Base-by-base conservation (phyloP, 2,888 invertebrate genomes). In the Callosobruchus maculatus region DNA sequence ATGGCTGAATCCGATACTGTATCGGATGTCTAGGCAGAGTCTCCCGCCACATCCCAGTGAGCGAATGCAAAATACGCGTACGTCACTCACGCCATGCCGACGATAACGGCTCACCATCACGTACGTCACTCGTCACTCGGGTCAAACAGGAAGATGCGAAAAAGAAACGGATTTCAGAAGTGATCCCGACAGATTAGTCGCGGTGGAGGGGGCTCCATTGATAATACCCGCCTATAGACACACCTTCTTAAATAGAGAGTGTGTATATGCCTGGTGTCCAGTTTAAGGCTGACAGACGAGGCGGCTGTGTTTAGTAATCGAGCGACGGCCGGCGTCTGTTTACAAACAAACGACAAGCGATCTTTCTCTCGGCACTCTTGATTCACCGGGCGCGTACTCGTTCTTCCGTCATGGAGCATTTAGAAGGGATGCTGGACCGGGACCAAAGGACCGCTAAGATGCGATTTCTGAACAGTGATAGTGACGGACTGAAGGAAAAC, bases 361-460 rank as follows among this genome's bases (percentile, higher is more conserved):
- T 73, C 72, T 74, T 18, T 7, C 49, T 49, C 9, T 18, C 9
- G n/a, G n/a, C 68, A 71, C n/a, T 71, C 21, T 67, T 70, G n/a
- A 70, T 22, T n/a, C n/a, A n/a, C n/a, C 49, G 18, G 68, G 72
- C 71, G 68, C 72, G 74, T 49, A 70, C 31, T 22, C 22, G 68
- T 31, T 21, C 31, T 67, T 22, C 31, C 22, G 72, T 20, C 1
- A 49, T 70, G 20, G 71, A 21, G 2, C 84, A 85, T 76, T 70
- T 84, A 68, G 80, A 78, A 71, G 86, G 86, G 69, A 86, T 86
- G 86, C 79, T 86, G 72, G 85, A 86, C 73, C 82, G 86, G 67
- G 86, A 86, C 76, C 84, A 84, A 79, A 83, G 86, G 77, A 86
- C 86, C 49, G 85, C 85, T 22, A 86, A 85, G 77, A 72, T 78